phyloP scores from a whole-genome alignment of 2,888 invertebrate species.

The Panzeria rudis region DNA sequence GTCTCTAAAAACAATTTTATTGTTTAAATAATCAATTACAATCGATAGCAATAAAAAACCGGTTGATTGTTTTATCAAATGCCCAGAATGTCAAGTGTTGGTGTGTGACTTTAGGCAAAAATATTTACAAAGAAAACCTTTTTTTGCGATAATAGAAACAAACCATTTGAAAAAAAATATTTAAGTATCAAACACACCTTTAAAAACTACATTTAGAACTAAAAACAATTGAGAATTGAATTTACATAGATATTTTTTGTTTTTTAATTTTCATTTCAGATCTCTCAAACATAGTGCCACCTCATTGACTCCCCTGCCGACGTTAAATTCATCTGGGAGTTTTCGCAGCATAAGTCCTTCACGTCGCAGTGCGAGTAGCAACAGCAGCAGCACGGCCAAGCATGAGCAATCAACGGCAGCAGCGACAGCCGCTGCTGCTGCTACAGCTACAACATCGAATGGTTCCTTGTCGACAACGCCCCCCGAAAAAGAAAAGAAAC shows the following conservation, averaged over 20 bases:
- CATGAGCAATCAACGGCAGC: conserved; percentile 75
- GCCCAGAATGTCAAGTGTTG: background rate
- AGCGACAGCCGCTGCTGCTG: conserved; percentile 72
- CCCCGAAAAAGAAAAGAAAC: conserved; percentile 82
- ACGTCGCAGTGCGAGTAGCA: conserved; percentile 75
- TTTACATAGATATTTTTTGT: conserved; percentile 2
- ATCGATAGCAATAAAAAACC: conserved; percentile 15
- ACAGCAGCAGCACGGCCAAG: conserved; percentile 78
- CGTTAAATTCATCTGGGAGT: conserved; percentile 77
- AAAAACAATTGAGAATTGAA: background rate
- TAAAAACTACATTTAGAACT: background rate
- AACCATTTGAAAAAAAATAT: background rate
- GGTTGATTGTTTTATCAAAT: conserved; percentile 10
- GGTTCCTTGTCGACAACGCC: conserved; percentile 65
- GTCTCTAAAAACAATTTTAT: conserved; percentile 20
- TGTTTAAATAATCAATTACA: conserved; percentile 28
- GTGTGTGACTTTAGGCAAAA: background rate
- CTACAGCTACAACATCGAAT: conserved; percentile 68
- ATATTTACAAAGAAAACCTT: conserved; percentile 29
- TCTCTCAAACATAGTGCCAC: conserved; percentile 77
- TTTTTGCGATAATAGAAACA: background rate
- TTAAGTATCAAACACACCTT: background rate
- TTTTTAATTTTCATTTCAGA: conserved; percentile 72
- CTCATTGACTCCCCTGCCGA: conserved; percentile 75
- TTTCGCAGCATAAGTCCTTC: conserved; percentile 79